Conservation (phyloP, 2,113 vertebrate species). For the Sinocyclocheilus anophthalmus region DNA sequence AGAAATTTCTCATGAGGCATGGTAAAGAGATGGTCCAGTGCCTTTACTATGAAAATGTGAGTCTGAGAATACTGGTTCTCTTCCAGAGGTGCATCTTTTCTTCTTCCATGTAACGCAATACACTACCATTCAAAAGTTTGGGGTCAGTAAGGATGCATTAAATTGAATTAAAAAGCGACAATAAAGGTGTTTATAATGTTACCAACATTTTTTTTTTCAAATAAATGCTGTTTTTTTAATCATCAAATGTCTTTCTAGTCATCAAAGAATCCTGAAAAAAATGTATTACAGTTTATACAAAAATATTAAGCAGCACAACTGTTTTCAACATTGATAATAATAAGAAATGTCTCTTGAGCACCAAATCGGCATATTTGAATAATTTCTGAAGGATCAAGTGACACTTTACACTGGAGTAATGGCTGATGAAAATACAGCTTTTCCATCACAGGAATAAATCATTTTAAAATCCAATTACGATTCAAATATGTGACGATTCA, state of each 20-base stretch:
- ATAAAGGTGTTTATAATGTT: background rate
- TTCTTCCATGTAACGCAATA: background rate
- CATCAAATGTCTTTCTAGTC: too few relatives aligned
- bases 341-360: too few relatives aligned
- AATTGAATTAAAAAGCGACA: background rate
- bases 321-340: too few relatives aligned
- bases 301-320: too few relatives aligned
- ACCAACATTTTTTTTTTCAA: too few relatives aligned
- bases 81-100: background rate
- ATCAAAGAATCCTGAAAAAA: too few relatives aligned
- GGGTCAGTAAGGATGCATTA: background rate
- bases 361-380: background rate
- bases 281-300: too few relatives aligned
- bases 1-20: constrained; percentile 90
- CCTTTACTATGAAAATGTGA: constrained; percentile 93
- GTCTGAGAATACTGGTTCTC: constrained; percentile 54
- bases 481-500: too few relatives aligned
- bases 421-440: background rate
- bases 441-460: too few relatives aligned
- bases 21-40: constrained; percentile 83
- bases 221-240: too few relatives aligned
- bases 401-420: background rate
- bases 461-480: too few relatives aligned
- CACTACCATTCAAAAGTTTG: background rate
- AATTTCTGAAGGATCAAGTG: background rate